A percentile compares a stretch with the other conserved stretches of the same genome.
phyloP scores from a whole-genome alignment of 2,113 vertebrate species.

The Brachionichthys hirsutus region DNA sequence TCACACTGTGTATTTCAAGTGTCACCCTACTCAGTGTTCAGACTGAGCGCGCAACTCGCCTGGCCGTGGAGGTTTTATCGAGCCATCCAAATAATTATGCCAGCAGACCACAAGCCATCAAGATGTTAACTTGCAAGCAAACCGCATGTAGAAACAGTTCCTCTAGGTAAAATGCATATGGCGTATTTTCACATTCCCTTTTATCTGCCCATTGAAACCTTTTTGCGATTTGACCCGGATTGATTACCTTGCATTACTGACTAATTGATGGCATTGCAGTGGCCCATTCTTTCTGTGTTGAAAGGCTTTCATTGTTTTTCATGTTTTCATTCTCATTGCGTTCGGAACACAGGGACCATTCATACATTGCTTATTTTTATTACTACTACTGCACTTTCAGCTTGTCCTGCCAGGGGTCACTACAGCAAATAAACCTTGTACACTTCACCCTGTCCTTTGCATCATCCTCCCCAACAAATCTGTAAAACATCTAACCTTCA shows the following conservation, averaged over 20 bases:
- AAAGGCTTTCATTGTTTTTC: background rate
- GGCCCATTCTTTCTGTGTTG: background rate
- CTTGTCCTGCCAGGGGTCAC: no score
- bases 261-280: background rate
- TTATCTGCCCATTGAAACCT: constrained; percentile 24
- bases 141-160: constrained; percentile 37
- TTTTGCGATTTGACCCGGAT: constrained; percentile 6
- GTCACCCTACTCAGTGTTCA: constrained; percentile 55
- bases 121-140: constrained; percentile 38
- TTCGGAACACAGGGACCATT: no score
- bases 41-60: constrained; percentile 42
- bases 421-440: no score
- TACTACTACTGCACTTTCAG: no score
- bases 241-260: constrained; percentile 22
- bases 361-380: no score
- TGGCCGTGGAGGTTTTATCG: constrained; percentile 62
- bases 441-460: no score
- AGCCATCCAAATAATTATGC: constrained; percentile 60
- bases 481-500: no score
- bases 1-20: constrained; percentile 58
- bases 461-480: no score
- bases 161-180: constrained; percentile 32
- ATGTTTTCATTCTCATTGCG: no score
- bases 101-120: constrained; percentile 27
- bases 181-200: constrained; percentile 39